These are phyloP conservation scores for Heliothis virescens DNA, from an alignment of 1,140 invertebrate genomes.

Conservation along the genomic window DNA sequence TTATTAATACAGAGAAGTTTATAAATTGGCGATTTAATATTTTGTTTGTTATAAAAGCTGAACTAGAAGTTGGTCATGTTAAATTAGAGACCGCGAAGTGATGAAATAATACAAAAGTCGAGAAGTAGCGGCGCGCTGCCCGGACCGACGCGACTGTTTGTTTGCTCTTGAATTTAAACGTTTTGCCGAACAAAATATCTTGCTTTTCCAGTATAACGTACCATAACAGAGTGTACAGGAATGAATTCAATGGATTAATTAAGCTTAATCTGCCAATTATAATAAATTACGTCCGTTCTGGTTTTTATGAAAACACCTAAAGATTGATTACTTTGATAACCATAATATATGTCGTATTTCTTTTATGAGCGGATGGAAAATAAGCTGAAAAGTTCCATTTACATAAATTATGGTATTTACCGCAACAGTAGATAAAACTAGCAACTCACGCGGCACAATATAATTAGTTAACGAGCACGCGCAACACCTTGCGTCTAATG, in stretches of 20 bases:
- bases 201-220: neutral
- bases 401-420: neutral
- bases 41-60: neutral
- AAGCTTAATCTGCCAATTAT: too few relatives aligned
- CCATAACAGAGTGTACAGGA: too few relatives aligned
- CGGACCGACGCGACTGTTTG: neutral
- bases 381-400: neutral
- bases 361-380: neutral
- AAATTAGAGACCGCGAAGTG: neutral
- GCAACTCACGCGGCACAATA: neutral
- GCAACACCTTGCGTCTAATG: neutral
- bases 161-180: neutral
- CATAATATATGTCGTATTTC: too few relatives aligned
- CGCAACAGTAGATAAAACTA: neutral
- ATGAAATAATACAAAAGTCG: conserved; percentile 6
- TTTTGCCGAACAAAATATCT: neutral
- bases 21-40: neutral
- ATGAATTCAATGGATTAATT: too few relatives aligned
- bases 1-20: neutral
- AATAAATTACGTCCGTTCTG: too few relatives aligned
- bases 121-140: neutral
- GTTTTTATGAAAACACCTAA: too few relatives aligned
- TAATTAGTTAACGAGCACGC: neutral
- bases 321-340: too few relatives aligned
- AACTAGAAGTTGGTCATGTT: conserved; percentile 17